Conservation (phyloP, 2,888 invertebrate genomes). For the Eubasilissa splendida region DNA sequence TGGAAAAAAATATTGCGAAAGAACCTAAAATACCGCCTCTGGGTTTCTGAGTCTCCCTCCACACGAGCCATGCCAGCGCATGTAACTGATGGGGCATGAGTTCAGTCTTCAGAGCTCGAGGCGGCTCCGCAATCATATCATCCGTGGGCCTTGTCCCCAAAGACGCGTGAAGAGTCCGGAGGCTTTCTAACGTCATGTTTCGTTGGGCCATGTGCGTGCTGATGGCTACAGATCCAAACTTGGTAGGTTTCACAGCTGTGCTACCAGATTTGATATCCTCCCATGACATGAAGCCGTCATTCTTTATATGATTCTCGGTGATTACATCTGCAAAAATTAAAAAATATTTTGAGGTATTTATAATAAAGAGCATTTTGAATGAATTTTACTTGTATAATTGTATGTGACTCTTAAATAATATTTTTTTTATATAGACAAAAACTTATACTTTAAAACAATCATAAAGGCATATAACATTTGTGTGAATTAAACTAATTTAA, state of each 20-base stretch:
- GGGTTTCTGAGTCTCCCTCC: slow-evolving; percentile 91
- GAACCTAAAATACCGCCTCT: slow-evolving; percentile 89
- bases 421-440: too few species aligned
- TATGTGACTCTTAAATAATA: too few species aligned
- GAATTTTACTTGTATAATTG: too few species aligned
- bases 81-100: slow-evolving; percentile 90
- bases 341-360: too few species aligned
- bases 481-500: too few species aligned
- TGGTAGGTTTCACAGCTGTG: slow-evolving; percentile 71
- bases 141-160: slow-evolving; percentile 79
- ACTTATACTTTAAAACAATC: too few species aligned
- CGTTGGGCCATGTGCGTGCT: slow-evolving; percentile 80
- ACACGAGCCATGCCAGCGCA: slow-evolving; percentile 90
- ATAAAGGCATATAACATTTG: too few species aligned
- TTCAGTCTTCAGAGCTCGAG: slow-evolving; percentile 75
- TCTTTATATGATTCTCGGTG: slow-evolving; percentile 62
- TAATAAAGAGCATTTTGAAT: too few species aligned
- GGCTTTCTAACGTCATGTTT: slow-evolving; percentile 79
- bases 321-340: slow-evolving; percentile 62
- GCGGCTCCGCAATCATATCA: slow-evolving; percentile 73
- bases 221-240: slow-evolving; percentile 77
- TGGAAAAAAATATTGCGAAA: background rate
- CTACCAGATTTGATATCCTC: slow-evolving; percentile 72
- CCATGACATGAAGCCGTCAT: slow-evolving; percentile 69
- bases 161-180: slow-evolving; percentile 81